Percentiles rank a stretch among this genome's conserved stretches.
Evolutionary conservation across 2,113 vertebrate species (phyloP).

Genomic region (Bettongia penicillata): DNA sequence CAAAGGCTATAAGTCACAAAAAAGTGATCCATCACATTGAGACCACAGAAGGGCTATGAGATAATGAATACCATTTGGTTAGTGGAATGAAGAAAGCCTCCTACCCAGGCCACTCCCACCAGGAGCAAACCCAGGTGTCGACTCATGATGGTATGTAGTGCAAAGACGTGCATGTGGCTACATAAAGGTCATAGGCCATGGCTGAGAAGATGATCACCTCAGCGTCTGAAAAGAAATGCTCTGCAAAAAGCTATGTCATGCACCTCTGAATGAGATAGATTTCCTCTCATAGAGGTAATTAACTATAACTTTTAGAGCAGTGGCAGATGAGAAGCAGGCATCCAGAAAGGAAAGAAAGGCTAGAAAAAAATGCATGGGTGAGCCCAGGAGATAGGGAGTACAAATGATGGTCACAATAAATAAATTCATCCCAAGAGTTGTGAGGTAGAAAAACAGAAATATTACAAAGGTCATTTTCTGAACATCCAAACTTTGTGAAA

Average conservation of each 20-base stretch:
- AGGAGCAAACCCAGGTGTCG: slow-evolving; percentile 48
- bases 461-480: slow-evolving; percentile 35
- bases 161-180: slow-evolving; percentile 69
- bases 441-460: slow-evolving; percentile 11
- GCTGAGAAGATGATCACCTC: slow-evolving; percentile 51
- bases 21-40: slow-evolving; percentile 74
- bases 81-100: slow-evolving; percentile 60
- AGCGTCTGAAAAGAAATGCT: slow-evolving; percentile 45
- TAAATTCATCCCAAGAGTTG: slow-evolving; percentile 19
- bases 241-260: slow-evolving; percentile 62
- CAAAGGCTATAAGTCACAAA: slow-evolving; percentile 72
- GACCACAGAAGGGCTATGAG: slow-evolving; percentile 72
- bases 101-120: slow-evolving; percentile 51
- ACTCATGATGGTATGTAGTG: slow-evolving; percentile 68
- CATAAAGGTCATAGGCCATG: slow-evolving; percentile 65
- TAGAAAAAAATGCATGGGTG: slow-evolving; percentile 58
- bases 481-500: slow-evolving; percentile 31
- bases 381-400: slow-evolving; percentile 4
- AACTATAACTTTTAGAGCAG: slow-evolving; percentile 61
- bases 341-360: slow-evolving; percentile 69
- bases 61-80: slow-evolving; percentile 57
- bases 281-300: slow-evolving; percentile 59
- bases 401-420: slow-evolving; percentile 16
- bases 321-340: slow-evolving; percentile 58
- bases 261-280: slow-evolving; percentile 61